These are phyloP conservation scores for Daubentonia madagascariensis DNA, from an alignment of 2,113 vertebrate genomes.

Conservation along the genomic window DNA sequence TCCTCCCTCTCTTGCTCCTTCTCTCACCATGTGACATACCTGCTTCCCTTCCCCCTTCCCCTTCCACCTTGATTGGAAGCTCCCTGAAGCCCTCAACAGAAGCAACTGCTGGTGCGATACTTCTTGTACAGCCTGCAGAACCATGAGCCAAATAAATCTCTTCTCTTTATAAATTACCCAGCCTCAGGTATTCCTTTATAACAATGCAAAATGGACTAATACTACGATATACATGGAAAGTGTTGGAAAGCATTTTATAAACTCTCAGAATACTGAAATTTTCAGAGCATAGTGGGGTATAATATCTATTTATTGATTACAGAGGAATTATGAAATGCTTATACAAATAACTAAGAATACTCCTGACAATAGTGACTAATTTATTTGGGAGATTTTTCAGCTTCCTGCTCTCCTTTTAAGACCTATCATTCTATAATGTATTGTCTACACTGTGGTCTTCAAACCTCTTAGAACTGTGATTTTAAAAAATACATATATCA, in stretches of 20 bases:
- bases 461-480: neutral
- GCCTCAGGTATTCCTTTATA: no score
- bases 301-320: neutral
- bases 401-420: neutral
- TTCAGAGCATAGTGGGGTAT: neutral
- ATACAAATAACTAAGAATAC: neutral
- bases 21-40: no score
- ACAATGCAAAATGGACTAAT: no score
- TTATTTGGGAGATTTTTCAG: neutral
- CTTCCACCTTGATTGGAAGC: no score
- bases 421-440: neutral
- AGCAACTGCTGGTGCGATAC: no score
- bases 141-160: no score
- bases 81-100: no score
- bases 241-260: neutral
- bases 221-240: neutral
- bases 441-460: neutral
- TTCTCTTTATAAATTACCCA: no score
- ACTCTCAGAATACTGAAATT: neutral
- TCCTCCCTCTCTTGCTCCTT: no score
- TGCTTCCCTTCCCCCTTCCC: no score
- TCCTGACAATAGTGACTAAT: neutral
- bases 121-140: no score
- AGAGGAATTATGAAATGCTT: neutral
- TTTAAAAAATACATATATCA: neutral